Evolutionary conservation across 1,140 invertebrate species (phyloP), one percentile per base, ranked within the genome.

Genomic region (Eubasilissa regina): DNA sequence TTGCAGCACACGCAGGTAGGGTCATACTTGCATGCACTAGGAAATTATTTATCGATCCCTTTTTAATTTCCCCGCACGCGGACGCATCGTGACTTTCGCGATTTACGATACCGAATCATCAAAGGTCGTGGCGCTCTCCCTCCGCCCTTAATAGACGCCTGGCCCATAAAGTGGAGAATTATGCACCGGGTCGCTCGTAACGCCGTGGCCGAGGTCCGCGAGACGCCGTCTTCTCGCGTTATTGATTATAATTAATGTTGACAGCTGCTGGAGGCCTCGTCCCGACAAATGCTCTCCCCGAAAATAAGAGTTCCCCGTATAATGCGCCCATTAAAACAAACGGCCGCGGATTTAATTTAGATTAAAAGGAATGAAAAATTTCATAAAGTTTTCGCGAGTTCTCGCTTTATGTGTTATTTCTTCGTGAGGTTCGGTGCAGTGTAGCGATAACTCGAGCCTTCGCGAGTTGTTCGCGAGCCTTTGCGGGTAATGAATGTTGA

Each of bases 221-320:
- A 13, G 13, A 15, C 47, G 21, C 53, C 45, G 15, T n/a, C 55
- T 73, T 19, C 51, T 21, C 47, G 70, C 51, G 48, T 17, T 10
- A 55, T 73, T 73, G 70, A 21, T 55, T 73, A 48, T 73, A 73
- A 73, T 56, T 21, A 73, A 13, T 35, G 70, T 73, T 73, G 70
- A 73, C 70, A 73, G 70, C 43, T 73, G 70, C 45, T 70, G 15
- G n/a, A 11, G 25, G 64, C 13, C 15, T 45, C 44, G 64, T 45
- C 64, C 47, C 47, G 47, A 64, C 35, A 44, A 64, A 64, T 43
- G 60, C 60, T n/a, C 21, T 70, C 45, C n/a, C 35, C 13, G 58
- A 64, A 64, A 35, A 35, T 64, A 64, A 64, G 19, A 64, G 60
- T 13, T 43, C 19, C 13, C 60, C 9, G 19, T 64, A 64, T 25